A percentile compares a stretch with the other conserved stretches of the same genome.
These are phyloP conservation scores for Lasiurus cinereus DNA, from an alignment of 2,113 vertebrate genomes.

Conservation along the genomic window DNA sequence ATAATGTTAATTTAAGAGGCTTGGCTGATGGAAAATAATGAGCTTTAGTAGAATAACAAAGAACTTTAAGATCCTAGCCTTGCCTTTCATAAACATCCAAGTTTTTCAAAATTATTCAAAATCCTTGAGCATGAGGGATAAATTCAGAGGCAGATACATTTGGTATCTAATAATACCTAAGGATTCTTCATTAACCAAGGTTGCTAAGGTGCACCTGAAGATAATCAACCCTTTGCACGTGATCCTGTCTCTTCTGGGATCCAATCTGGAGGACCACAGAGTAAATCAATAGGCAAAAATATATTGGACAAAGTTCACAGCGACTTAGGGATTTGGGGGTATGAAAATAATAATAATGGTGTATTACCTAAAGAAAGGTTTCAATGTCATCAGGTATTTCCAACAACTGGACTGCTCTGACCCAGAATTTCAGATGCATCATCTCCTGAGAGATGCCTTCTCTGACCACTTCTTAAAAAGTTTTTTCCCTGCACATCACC, in stretches of 20 bases:
- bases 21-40: background rate
- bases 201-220: background rate
- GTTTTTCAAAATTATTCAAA: slow-evolving; percentile 41
- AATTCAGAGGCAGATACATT: background rate
- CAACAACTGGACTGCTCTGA: background rate
- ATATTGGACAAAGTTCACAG: background rate
- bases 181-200: background rate
- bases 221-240: background rate
- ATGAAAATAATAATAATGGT: background rate
- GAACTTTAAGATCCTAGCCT: background rate
- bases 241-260: background rate
- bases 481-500: background rate
- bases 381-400: background rate
- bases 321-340: background rate
- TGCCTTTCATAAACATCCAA: background rate
- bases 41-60: background rate
- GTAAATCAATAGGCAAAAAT: background rate
- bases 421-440: background rate
- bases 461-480: background rate
- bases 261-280: background rate
- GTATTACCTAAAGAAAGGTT: background rate
- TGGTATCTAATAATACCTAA: background rate
- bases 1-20: slow-evolving; percentile 26
- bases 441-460: background rate
- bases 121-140: background rate